Percentiles rank a stretch among this genome's conserved stretches.
phyloP scores from a whole-genome alignment of 2,797 vertebrate genomes.

The Hippoglossus hippoglossus region DNA sequence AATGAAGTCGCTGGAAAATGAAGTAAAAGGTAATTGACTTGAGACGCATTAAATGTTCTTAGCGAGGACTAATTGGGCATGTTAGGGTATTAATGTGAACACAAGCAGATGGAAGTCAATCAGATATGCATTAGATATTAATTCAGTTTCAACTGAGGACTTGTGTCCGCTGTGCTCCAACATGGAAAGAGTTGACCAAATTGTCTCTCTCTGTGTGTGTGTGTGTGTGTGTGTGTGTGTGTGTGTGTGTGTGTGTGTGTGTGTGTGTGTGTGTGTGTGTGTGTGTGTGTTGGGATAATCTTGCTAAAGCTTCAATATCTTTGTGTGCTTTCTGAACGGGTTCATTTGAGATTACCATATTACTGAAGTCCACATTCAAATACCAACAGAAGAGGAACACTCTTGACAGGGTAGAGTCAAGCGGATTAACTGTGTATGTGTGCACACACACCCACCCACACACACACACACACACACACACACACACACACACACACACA shows the following conservation, averaged over 20 bases:
- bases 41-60: constrained; percentile 73
- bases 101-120: constrained; percentile 62
- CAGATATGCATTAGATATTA: constrained; percentile 76
- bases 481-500: not conserved
- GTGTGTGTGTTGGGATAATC: constrained; percentile 32
- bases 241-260: constrained; percentile 22
- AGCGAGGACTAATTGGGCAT: constrained; percentile 69
- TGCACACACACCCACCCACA: not conserved
- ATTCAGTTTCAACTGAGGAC: constrained; percentile 65
- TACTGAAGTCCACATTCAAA: constrained; percentile 22
- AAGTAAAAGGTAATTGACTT: constrained; percentile 67
- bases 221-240: not conserved
- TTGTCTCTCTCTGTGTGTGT: constrained; percentile 11
- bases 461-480: not conserved
- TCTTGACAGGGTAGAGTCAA: constrained; percentile 27
- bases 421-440: constrained; percentile 13
- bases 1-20: constrained; percentile 55
- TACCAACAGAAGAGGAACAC: constrained; percentile 14
- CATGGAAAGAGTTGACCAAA: constrained; percentile 53
- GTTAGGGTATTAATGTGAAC: constrained; percentile 68
- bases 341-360: constrained; percentile 31
- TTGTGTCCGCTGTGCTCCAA: constrained; percentile 53
- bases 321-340: constrained; percentile 15
- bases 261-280: too few relatives aligned
- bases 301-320: constrained; percentile 23